Percentiles rank a stretch among this genome's conserved stretches.
phyloP scores from a whole-genome alignment of 2,797 vertebrate species.

The Heteromormyrus szaboi region DNA sequence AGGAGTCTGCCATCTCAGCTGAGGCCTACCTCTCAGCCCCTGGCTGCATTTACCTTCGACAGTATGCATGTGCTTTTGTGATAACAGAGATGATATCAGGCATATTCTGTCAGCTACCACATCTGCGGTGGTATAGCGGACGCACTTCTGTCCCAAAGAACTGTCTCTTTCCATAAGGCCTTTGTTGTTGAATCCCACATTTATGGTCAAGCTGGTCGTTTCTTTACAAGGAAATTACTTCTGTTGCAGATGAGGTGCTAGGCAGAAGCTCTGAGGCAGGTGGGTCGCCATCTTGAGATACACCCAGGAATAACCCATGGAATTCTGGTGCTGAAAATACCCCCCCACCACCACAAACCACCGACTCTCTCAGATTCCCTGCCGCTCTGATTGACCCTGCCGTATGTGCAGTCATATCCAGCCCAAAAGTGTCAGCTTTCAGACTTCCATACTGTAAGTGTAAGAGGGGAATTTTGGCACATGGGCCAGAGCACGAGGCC shows the following conservation, averaged over 20 bases:
- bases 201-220: background rate
- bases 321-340: slow-evolving; percentile 56
- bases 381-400: slow-evolving; percentile 41
- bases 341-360: slow-evolving; percentile 21
- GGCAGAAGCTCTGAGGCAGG: slow-evolving; percentile 21
- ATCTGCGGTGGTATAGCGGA: background rate
- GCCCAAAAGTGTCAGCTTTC: slow-evolving; percentile 37
- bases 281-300: slow-evolving; percentile 39
- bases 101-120: background rate
- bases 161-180: background rate
- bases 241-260: slow-evolving; percentile 26
- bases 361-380: slow-evolving; percentile 44
- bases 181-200: background rate
- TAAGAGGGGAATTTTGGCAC: slow-evolving; percentile 24
- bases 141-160: background rate
- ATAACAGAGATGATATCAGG: background rate
- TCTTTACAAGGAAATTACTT: slow-evolving; percentile 22
- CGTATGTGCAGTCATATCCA: slow-evolving; percentile 40
- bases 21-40: background rate
- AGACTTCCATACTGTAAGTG: slow-evolving; percentile 32
- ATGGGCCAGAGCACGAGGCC: background rate
- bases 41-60: background rate
- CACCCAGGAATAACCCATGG: slow-evolving; percentile 51
- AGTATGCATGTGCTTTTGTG: background rate
- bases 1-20: slow-evolving; percentile 17